Evolutionary conservation across 2,113 vertebrate genomes (phyloP), one percentile per base, ranked within the genome.

Genomic region (Psephotus haematonotus): DNA sequence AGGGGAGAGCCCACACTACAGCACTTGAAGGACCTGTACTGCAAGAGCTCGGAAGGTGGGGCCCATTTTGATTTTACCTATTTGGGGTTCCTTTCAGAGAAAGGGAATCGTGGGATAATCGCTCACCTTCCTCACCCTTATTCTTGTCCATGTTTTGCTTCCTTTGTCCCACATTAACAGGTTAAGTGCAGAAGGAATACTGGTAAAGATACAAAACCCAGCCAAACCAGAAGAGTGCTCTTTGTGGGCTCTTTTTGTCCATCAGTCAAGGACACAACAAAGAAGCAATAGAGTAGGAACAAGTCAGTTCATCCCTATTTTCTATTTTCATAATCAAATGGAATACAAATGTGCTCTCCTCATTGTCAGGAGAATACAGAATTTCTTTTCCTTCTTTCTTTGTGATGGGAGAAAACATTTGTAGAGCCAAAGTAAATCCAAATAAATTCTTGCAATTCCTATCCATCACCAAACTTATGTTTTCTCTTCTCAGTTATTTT

Each of bases 401-500:
- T 77, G 37, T 29, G 8, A 65, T 19, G 7, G 49, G 25, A 75
- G n/a, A 95, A 87, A 94, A 90, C 27, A 55, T 74, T 59, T 77
- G 13, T 19, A 57, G 50, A 91, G 67, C 44, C 87, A 93, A 90
- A 77, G 72, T 39, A 92, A 92, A 91, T 77, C 25, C 59, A 80
- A 79, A 90, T 43, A 67, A 92, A 83, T 91, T 95, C 41, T 82
- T 95, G 17, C 10, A 63, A 93, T 92, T 93, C 71, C 59, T 76
- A 59, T 63, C 70, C 13, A 50, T 93, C 67, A 69, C 41, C 2
- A 2, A 93, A 86, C 46, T 43, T 70, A 1, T 0, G 13, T 52
- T 93, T 93, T 80, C 13, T 90, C 11, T 69, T 76, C 37, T 84
- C 47, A 57, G 52, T 79, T 92, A 29, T 79, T 95, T 93, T 88